Conservation (phyloP, 2,888 invertebrate genomes). For the Drepana falcataria region DNA sequence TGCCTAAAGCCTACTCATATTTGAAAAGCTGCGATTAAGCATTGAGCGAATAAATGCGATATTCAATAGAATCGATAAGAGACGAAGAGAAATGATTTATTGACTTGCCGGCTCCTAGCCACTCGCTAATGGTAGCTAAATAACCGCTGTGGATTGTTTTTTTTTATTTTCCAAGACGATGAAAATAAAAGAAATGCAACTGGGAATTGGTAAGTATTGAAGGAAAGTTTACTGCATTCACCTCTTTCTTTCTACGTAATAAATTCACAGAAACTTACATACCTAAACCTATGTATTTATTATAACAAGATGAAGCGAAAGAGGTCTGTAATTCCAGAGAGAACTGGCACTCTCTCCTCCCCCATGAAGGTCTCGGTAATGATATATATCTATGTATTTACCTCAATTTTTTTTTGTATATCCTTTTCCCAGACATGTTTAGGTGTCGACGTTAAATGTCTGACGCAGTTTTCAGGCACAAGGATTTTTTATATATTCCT, state of each 20-base stretch:
- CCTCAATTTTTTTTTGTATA: too few relatives aligned
- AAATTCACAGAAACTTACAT: too few relatives aligned
- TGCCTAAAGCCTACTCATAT: slow-evolving; percentile 44
- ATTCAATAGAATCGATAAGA: slow-evolving; percentile 66
- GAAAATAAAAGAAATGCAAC: slow-evolving; percentile 43
- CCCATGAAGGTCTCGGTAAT: too few relatives aligned
- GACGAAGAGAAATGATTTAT: slow-evolving; percentile 70
- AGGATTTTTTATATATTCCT: too few relatives aligned
- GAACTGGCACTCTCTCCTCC: too few relatives aligned
- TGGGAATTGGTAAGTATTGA: slow-evolving; percentile 17
- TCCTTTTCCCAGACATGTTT: too few relatives aligned
- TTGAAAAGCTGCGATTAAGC: slow-evolving; percentile 50
- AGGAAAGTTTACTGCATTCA: neutral
- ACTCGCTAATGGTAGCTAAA: slow-evolving; percentile 41
- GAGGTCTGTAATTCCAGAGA: too few relatives aligned
- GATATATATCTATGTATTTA: too few relatives aligned
- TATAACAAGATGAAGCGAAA: too few relatives aligned
- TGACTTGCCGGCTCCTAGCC: slow-evolving; percentile 50
- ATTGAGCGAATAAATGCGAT: slow-evolving; percentile 48
- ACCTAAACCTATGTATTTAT: too few relatives aligned
- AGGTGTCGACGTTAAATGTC: too few relatives aligned
- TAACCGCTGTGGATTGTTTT: slow-evolving; percentile 38
- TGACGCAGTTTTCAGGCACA: too few relatives aligned
- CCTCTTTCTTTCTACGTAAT: neutral
- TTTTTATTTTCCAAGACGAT: slow-evolving; percentile 31